Evolutionary conservation across 2,797 vertebrate species (phyloP), one percentile per base, ranked within the genome.

Genomic region (Syndactyla subalaris): DNA sequence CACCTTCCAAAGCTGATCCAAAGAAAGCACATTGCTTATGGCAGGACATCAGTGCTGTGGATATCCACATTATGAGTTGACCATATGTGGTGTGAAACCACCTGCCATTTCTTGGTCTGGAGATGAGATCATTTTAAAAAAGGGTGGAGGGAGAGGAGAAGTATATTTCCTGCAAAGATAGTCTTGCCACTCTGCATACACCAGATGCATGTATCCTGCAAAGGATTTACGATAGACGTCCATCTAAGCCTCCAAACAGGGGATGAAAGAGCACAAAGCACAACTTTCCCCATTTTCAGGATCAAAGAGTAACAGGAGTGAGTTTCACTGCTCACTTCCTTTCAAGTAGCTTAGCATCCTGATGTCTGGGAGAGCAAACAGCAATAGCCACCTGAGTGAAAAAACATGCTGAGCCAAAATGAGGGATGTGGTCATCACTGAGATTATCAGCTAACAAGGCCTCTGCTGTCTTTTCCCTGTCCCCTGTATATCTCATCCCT

Each of bases 51-150:
- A 57, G 34, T 38, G 71, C 73, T 54, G 41, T 80, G 90, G 75
- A 13, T 45, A 58, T 8, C 41, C 61, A 73, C 21, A 2, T 76
- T 57, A 67, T 52, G 75, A 67, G 32, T 19, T 89, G 82, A 48
- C 78, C 92, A 83, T 74, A 87, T 88, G 88, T 66, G 80, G 73
- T 74, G 88, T 45, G 88, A 96, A 95, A 43, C 41, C 83, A 92
- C 88, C 76, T 92, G 93, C 76, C 61, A 57, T 61, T 80, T 74
- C 54, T 88, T 70, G n/a, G 45, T 81, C 73, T 85, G 70, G 62
- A 70, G 83, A 88, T 61, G 66, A 93, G 85, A 77, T 91, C 14
- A 85, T 82, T 89, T 6, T 18, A 76, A 73, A 70, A 70, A 32
- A 26, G 45, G 52, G 22, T 39, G 59, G 63, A 67, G 65, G 30